Percentiles rank a stretch among this genome's conserved stretches.
phyloP scores from a whole-genome alignment of 2,888 invertebrate genomes.

The Sarcophaga variegata region DNA sequence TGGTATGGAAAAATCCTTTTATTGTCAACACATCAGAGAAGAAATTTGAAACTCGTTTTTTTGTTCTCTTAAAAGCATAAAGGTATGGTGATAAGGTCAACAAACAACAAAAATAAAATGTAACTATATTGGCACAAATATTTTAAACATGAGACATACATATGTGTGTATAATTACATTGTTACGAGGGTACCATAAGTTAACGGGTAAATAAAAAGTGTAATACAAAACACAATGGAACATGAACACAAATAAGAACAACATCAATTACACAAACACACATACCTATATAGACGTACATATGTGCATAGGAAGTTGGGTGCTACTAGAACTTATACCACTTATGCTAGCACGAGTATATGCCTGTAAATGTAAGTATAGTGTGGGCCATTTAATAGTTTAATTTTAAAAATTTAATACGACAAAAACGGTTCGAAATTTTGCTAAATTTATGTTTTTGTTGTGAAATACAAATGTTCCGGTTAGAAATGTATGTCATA shows the following conservation, averaged over 20 bases:
- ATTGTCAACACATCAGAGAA: constrained; percentile 51
- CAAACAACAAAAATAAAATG: neutral
- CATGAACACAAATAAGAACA: too few species aligned
- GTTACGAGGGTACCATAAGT: neutral
- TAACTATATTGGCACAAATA: constrained; percentile 57
- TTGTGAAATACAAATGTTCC: too few species aligned
- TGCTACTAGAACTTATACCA: constrained; percentile 50
- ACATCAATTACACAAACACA: neutral
- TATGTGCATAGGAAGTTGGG: constrained; percentile 12
- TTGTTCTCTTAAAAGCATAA: neutral
- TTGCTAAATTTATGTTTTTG: too few species aligned
- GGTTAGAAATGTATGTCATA: too few species aligned
- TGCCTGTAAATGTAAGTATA: too few species aligned
- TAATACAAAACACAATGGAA: too few species aligned
- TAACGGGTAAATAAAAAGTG: neutral
- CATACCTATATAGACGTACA: too few species aligned
- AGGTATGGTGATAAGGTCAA: neutral
- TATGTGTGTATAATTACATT: neutral
- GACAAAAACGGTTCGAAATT: too few species aligned
- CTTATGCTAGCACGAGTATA: constrained; percentile 4
- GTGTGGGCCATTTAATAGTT: too few species aligned
- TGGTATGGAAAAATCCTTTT: constrained; percentile 30
- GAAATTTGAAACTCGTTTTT: constrained; percentile 34
- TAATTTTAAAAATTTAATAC: too few species aligned
- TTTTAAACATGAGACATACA: constrained; percentile 12